Conservation (phyloP, 2,888 invertebrate genomes). For the Sialis lutaria region DNA sequence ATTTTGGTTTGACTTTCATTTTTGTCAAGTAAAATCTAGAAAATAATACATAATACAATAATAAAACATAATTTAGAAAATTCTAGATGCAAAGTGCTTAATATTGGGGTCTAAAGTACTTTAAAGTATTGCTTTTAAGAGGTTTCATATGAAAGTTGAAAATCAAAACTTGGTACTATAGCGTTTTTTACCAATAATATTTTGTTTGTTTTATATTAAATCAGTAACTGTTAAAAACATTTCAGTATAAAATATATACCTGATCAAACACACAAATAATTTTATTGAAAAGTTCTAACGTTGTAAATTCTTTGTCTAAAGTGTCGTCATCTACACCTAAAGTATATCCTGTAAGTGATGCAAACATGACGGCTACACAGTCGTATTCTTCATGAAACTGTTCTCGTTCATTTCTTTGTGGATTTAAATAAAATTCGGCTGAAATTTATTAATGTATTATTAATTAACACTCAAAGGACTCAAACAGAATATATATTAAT, state of each 20-base stretch:
- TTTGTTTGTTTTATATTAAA: conserved; percentile 41
- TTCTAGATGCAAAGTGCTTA: conserved; percentile 10
- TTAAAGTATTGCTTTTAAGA: neutral
- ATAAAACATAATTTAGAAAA: conserved; percentile 7
- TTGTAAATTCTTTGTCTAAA: conserved; percentile 30
- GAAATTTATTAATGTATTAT: conserved; percentile 10
- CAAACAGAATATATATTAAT: neutral
- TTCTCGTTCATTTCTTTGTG: conserved; percentile 50
- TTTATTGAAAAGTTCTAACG: conserved; percentile 52
- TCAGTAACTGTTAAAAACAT: conserved; percentile 56
- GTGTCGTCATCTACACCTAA: conserved; percentile 38
- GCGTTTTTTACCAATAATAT: neutral
- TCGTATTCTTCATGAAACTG: conserved; percentile 79
- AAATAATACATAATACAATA: too few species aligned
- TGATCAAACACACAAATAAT: conserved; percentile 89
- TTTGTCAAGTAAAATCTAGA: too few species aligned
- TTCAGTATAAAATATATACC: conserved; percentile 25
- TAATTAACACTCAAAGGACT: neutral
- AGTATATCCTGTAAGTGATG: conserved; percentile 72
- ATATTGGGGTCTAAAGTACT: neutral
- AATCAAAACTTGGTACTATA: too few species aligned
- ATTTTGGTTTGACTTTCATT: conserved; percentile 33
- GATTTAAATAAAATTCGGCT: conserved; percentile 65
- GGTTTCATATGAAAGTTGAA: neutral
- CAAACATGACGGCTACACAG: conserved; percentile 90